Base-by-base conservation (phyloP, 2,888 invertebrate genomes). In the Homarus gammarus region DNA sequence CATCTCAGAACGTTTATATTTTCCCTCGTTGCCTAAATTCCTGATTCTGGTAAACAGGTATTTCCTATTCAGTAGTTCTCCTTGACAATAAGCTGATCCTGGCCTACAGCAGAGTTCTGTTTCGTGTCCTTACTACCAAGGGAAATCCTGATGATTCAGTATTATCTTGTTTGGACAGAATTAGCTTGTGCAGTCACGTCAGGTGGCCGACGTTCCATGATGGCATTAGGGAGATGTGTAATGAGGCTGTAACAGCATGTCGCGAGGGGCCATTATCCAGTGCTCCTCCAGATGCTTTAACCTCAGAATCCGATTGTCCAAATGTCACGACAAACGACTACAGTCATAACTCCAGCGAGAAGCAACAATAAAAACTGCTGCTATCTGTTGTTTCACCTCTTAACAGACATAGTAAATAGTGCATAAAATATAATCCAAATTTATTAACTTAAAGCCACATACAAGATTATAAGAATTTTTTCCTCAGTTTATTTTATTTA, bases 121-220 rank as follows among this genome's bases (percentile, higher is more conserved):
- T n/a, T 8, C 27, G 8, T 64, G 64, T 27, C 6, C 64, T 27
- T 27, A 64, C 22, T 31, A 8, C 18, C n/a, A 10, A 12, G 56
- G 3, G 12, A 5, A 56, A 56, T 56, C 18, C 56, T 0, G 5
- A 22, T 64, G n/a, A 64, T 64, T 64, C 5, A 27, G 27, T 8
- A 64, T 64, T 64, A 27, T 27, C 64, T 64, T 64, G 64, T 64
- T 64, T 64, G 64, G 64, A 64, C 64, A 64, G 64, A 64, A 64
- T 64, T 64, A 64, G 27, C 6, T 27, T 5, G 64, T 27, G 27
- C 27, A 8, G 64, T 64, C n/a, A 27, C 64, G 64, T 12, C 6
- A 15, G 64, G 3, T 64, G 27, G 2, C 5, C n/a, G 64, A 5
- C 27, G 64, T 22, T 12, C 22, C 56, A 22, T 56, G 56, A 22